Percentiles rank a stretch among this genome's conserved stretches.
Evolutionary conservation across 2,888 invertebrate species (phyloP).

Genomic region (Epinotia nisella): DNA sequence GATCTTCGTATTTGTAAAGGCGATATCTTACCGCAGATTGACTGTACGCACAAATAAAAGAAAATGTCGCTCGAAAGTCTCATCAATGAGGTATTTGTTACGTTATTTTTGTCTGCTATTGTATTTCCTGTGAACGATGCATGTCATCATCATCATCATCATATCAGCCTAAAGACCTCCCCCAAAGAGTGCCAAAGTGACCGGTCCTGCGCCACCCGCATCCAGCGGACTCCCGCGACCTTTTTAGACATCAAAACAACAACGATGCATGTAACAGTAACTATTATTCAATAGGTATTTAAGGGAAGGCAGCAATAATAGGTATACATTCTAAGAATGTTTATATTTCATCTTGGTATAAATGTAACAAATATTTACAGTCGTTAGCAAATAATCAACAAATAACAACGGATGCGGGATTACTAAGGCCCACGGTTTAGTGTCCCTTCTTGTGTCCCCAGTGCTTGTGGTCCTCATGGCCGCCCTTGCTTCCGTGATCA

Average conservation of each 20-base stretch:
- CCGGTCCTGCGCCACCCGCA: too few species aligned
- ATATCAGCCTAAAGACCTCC: too few species aligned
- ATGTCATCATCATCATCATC: too few species aligned
- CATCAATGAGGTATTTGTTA: not conserved
- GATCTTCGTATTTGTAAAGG: too few species aligned
- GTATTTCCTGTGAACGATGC: too few species aligned
- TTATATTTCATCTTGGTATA: constrained; percentile 52
- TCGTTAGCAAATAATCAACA: constrained; percentile 63
- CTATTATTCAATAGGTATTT: not conserved
- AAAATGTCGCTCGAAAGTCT: too few species aligned
- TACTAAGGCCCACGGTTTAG: constrained; percentile 56
- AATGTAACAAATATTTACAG: constrained; percentile 62
- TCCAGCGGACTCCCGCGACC: too few species aligned
- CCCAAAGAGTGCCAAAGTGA: too few species aligned
- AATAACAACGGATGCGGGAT: constrained; percentile 59
- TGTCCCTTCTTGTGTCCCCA: constrained; percentile 87
- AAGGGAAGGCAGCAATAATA: constrained; percentile 12
- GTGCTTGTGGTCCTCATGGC: constrained; percentile 90
- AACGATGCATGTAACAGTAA: too few species aligned
- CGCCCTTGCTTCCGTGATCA: constrained; percentile 91
- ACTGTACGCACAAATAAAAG: too few species aligned
- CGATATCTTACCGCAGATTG: too few species aligned
- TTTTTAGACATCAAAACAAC: too few species aligned
- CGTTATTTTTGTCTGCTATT: not conserved
- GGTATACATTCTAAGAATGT: constrained; percentile 25